Percentiles rank a stretch among this genome's conserved stretches.
Evolutionary conservation across 1,140 invertebrate genomes (phyloP).

Genomic region (Cyclina sinensis): DNA sequence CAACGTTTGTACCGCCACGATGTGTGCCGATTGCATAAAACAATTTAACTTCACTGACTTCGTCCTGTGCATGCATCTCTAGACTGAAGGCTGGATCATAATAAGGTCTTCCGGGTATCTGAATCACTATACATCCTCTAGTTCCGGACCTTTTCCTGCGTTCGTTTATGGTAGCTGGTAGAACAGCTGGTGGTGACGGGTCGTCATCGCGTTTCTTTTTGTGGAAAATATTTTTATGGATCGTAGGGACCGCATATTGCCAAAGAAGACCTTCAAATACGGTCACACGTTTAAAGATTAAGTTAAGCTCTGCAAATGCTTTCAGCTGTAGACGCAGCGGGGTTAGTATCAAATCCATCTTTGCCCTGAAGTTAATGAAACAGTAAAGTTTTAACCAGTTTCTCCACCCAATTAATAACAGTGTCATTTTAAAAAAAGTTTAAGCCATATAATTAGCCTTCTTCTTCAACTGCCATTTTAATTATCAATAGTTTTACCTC

Average conservation of each 20-base stretch:
- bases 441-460: too few relatives aligned
- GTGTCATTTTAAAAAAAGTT: too few relatives aligned
- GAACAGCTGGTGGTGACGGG: neutral
- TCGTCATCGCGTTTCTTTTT: constrained; percentile 25
- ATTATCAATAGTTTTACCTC: too few relatives aligned
- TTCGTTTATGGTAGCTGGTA: constrained; percentile 28
- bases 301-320: constrained; percentile 2
- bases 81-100: constrained; percentile 38
- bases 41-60: constrained; percentile 27
- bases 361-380: constrained; percentile 8
- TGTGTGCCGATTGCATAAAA: constrained; percentile 52
- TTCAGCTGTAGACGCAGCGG: constrained; percentile 29
- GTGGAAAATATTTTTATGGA: constrained; percentile 37
- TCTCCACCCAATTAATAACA: too few relatives aligned
- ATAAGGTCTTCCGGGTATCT: constrained; percentile 35
- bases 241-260: constrained; percentile 26
- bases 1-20: constrained; percentile 43
- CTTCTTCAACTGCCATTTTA: too few relatives aligned
- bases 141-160: neutral
- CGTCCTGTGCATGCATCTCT: constrained; percentile 49
- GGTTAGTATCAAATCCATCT: constrained; percentile 39
- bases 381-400: too few relatives aligned
- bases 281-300: neutral
- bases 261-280: constrained; percentile 26
- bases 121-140: constrained; percentile 25